Evolutionary conservation across 1,140 invertebrate species (phyloP).

Genomic region (Polypedilum vanderplanki): DNA sequence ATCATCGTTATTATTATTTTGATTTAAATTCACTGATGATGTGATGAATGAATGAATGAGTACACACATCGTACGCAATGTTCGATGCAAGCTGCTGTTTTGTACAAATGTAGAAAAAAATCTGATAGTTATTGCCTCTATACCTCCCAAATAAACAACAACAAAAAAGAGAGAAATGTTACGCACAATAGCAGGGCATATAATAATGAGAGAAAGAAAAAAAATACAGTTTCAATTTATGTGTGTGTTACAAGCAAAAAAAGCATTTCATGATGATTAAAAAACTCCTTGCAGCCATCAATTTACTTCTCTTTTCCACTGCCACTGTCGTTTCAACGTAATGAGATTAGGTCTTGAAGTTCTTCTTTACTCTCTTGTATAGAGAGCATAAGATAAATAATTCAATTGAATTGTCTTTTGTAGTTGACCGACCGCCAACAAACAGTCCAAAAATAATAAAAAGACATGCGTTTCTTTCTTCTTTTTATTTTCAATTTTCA

Average conservation of each 20-base stretch:
- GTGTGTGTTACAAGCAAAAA: background rate
- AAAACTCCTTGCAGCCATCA: constrained; percentile 5
- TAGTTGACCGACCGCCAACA: background rate
- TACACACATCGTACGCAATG: background rate
- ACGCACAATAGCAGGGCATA: too few species aligned
- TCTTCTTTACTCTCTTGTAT: too few species aligned
- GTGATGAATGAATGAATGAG: background rate
- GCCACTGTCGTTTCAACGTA: background rate
- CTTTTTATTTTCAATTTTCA: background rate
- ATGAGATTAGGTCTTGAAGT: constrained; percentile 15
- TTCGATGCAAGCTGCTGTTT: background rate
- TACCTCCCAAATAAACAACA: background rate
- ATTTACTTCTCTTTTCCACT: background rate
- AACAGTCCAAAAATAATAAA: background rate
- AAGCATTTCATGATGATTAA: background rate
- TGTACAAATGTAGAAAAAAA: background rate
- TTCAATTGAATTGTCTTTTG: constrained; percentile 1
- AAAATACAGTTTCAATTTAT: too few species aligned
- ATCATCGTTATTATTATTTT: background rate
- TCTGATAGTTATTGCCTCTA: background rate
- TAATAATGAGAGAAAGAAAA: too few species aligned
- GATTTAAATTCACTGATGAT: background rate
- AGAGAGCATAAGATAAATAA: background rate
- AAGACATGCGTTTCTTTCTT: background rate
- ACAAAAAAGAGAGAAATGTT: background rate